phyloP scores from a whole-genome alignment of 2,797 vertebrate genomes.

The Amazona ochrocephala region DNA sequence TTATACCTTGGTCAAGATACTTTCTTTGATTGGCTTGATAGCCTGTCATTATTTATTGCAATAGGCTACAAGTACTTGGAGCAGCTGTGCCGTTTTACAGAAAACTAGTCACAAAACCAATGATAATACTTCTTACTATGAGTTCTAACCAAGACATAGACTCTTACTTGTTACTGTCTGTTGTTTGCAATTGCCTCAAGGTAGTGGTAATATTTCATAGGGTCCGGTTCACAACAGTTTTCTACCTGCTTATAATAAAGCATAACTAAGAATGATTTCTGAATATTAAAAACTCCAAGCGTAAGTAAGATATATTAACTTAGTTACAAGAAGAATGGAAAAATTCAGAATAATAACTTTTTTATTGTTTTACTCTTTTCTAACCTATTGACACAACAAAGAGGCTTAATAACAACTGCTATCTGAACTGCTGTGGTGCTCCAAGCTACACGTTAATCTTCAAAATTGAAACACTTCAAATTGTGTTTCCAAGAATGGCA shows the following conservation, averaged over 20 bases:
- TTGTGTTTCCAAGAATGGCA: neutral
- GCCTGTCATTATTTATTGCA: neutral
- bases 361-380: slow-evolving; percentile 31
- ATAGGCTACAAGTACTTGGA: neutral
- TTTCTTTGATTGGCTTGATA: neutral
- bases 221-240: neutral
- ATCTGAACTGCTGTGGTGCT: neutral
- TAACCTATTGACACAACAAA: neutral
- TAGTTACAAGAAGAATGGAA: neutral
- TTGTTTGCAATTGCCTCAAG: neutral
- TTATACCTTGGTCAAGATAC: neutral
- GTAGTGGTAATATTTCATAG: neutral
- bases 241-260: neutral
- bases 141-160: neutral
- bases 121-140: neutral
- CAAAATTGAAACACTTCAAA: neutral
- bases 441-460: slow-evolving; percentile 11
- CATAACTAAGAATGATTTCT: neutral
- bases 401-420: neutral
- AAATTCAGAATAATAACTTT: neutral
- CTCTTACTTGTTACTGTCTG: neutral
- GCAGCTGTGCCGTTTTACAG: neutral
- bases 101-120: neutral
- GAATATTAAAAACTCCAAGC: neutral
- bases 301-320: neutral